These are phyloP conservation scores for Leptosomus discolor DNA, from an alignment of 2,113 vertebrate species.

Conservation along the genomic window DNA sequence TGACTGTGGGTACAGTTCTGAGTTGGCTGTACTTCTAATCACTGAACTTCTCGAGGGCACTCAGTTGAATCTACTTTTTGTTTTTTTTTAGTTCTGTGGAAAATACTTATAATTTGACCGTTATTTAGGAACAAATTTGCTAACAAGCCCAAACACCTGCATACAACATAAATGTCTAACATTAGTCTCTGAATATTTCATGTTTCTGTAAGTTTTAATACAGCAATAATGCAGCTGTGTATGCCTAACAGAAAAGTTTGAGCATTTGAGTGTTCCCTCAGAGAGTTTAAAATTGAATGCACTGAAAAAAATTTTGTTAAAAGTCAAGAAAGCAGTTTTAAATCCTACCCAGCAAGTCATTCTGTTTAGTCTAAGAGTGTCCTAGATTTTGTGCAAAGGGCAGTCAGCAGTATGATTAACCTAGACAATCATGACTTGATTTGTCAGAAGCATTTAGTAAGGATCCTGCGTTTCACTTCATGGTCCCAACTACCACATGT, in stretches of 20 bases:
- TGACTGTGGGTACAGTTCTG: background rate
- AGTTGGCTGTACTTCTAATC: background rate
- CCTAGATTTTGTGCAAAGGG: slow-evolving; percentile 19
- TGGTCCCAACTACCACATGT: background rate
- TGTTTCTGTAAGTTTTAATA: background rate
- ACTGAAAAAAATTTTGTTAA: background rate
- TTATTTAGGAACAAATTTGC: background rate
- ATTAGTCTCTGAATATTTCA: background rate
- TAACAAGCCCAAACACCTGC: background rate
- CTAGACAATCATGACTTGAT: slow-evolving; percentile 29
- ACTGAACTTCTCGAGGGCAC: background rate
- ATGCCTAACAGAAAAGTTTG: background rate
- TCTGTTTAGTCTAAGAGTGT: background rate
- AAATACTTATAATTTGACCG: background rate
- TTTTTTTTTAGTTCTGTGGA: background rate
- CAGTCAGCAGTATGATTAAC: slow-evolving; percentile 26
- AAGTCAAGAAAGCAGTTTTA: background rate
- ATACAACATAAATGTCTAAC: background rate
- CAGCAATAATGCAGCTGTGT: background rate
- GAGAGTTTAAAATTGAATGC: background rate
- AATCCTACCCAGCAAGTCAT: background rate
- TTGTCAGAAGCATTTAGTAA: slow-evolving; percentile 34
- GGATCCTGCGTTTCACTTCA: background rate
- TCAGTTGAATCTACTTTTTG: background rate
- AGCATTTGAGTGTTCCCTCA: background rate